Percentiles rank a stretch among this genome's conserved stretches.
Conservation (phyloP, 2,113 vertebrate genomes). For the Pseudopodoces humilis region DNA sequence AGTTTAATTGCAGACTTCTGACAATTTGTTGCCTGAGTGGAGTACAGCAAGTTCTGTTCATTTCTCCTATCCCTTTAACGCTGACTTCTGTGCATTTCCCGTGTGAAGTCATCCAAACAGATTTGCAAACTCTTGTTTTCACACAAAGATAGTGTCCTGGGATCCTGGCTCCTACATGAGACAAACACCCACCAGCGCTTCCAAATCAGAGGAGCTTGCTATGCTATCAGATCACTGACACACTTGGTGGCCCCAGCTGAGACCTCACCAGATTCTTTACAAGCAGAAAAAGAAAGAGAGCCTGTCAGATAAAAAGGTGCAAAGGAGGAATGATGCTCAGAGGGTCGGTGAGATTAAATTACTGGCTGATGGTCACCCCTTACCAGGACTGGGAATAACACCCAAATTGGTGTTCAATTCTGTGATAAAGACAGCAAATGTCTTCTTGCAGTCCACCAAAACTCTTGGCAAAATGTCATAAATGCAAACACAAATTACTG, state of each 20-base stretch:
- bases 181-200: background rate
- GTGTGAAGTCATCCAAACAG: background rate
- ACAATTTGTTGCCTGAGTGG: background rate
- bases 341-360: background rate
- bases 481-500: background rate
- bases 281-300: background rate
- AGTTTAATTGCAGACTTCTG: background rate
- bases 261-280: rapidly evolving
- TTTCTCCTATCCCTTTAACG: background rate
- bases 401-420: background rate
- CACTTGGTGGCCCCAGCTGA: background rate
- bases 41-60: background rate
- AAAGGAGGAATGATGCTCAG: background rate
- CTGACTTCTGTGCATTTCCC: background rate
- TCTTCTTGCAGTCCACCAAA: background rate
- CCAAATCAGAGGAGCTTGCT: background rate
- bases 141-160: background rate
- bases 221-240: rapidly evolving
- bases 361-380: background rate
- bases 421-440: background rate
- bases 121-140: slow-evolving; percentile 4
- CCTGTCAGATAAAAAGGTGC: background rate
- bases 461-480: background rate
- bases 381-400: background rate
- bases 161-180: background rate